Evolutionary conservation across 2,113 vertebrate species (phyloP), one percentile per base, ranked within the genome.

Genomic region (Gobio gobio): DNA sequence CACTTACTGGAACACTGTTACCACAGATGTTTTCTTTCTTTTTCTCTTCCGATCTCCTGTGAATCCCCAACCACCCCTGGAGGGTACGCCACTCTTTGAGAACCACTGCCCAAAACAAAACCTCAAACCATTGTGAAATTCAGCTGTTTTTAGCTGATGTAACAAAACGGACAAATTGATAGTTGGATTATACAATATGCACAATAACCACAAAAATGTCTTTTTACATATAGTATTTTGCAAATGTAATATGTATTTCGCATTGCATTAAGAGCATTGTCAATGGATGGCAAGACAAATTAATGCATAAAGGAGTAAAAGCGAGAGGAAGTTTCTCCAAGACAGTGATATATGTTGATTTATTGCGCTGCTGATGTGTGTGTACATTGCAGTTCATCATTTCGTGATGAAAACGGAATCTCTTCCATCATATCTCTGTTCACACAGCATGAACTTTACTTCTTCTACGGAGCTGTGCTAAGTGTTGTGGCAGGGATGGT

Each of bases 331-430:
- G 24, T 47, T 29, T 47, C n/a, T 80, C 16, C 16, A 29, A 66
- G 59, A 49, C 61, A 49, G 45, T 81, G 61, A 81, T 68, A 13
- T n/a, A 81, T 68, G 79, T 47, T 81, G 79, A 81, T 81, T 22
- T 51, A 68, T 81, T 68, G 79, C 45, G 2, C 61, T 36, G 18
- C 26, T 83, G 66, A 58, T 73, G 51, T 83, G 49, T 73, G 66
- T 83, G 29, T 72, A 40, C 80, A 54, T 70, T 56, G 63, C 79
- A 81, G 79, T 83, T 72, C 22, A 83, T 83, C 64, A 72, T 70
- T 58, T 83, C 13, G 70, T 47, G 29, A 40, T 83, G 66, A 56
- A 58, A 83, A 58, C 20, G 4, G 29, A 72, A 72, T 83, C 29
- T 72, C 81, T 72, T 81, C 36, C 51, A 76, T 81, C 78, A 54